Evolutionary conservation across 2,797 vertebrate genomes (phyloP), one percentile per base, ranked within the genome.

Genomic region (Catharus ustulatus): DNA sequence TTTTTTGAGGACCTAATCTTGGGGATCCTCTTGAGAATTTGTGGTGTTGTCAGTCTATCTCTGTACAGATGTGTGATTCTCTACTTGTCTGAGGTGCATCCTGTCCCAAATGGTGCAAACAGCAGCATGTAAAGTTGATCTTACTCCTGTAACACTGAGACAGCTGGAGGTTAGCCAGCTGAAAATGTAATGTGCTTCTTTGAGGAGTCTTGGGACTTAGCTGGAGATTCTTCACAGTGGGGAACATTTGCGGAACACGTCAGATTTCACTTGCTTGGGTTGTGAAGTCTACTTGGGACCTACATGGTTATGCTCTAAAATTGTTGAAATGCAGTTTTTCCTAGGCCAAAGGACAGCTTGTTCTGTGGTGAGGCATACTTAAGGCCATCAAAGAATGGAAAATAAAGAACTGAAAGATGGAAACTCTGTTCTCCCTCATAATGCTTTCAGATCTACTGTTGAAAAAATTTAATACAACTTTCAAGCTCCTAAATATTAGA

Each of bases 1-100:
- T 71, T 72, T 94, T 96, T 91, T 96, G 77, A 89, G 73, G 67
- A 90, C 89, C 67, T 94, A 40, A 75, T 89, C 76, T 90, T 86
- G 11, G 20, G 71, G 43, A 55, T 87, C 48, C 21, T 77, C 24
- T 49, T 79, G 59, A 26, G 16, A 34, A 10, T 45, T 67, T 18
- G 6, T 26, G 59, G 26, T 61, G 14, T 74, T 72, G 40, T 45
- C 36, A 36, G 22, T 91, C 43, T 76, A 0, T 29, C 30, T 87
- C 45, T 78, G 14, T 46, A 32, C 21, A 58, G 42, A 6, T 36
- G 2, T 0, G 13, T 32, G 54, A 61, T 83, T 74, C 16, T 80
- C 11, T 54, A 3, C 61, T 63, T 49, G n/a, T 52, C 52, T 57
- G 73, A 61, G 46, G 19, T 80, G 23, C 1, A 0, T 34, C 36